These are phyloP conservation scores for Hippoglossus hippoglossus DNA, from an alignment of 2,797 vertebrate species.

Conservation along the genomic window DNA sequence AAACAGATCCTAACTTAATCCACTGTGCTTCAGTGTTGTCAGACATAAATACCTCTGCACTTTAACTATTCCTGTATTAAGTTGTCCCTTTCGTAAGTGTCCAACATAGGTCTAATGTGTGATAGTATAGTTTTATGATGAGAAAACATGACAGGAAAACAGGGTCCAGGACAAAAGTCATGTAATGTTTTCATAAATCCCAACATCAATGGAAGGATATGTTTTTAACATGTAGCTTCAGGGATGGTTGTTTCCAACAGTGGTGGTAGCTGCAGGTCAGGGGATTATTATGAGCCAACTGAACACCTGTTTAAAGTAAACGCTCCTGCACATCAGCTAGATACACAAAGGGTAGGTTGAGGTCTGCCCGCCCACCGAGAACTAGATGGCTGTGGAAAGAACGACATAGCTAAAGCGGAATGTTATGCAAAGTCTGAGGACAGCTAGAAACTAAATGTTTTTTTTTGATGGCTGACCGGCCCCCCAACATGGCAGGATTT, in stretches of 20 bases:
- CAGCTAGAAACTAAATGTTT: too few species aligned
- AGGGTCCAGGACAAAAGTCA: background rate
- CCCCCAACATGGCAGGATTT: too few species aligned
- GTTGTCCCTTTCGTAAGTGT: background rate
- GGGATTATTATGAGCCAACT: background rate
- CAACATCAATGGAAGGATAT: background rate
- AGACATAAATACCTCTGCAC: background rate
- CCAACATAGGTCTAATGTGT: conserved; percentile 1
- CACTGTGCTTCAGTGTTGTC: conserved; percentile 30
- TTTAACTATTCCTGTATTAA: background rate
- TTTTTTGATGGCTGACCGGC: too few species aligned
- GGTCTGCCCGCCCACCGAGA: too few species aligned
- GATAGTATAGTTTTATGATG: background rate
- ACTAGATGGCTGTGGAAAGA: too few species aligned
- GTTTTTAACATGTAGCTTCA: too few species aligned
- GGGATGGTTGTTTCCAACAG: background rate
- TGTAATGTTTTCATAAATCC: conserved; percentile 1
- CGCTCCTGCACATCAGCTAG: too few species aligned
- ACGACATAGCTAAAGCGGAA: too few species aligned
- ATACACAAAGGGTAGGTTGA: too few species aligned
- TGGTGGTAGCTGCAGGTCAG: background rate
- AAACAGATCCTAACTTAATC: background rate
- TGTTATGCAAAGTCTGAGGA: too few species aligned
- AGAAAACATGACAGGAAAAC: conserved; percentile 12
- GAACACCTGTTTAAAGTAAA: background rate